Evolutionary conservation across 2,888 invertebrate genomes (phyloP).

Genomic region (Cephus pulcher): DNA sequence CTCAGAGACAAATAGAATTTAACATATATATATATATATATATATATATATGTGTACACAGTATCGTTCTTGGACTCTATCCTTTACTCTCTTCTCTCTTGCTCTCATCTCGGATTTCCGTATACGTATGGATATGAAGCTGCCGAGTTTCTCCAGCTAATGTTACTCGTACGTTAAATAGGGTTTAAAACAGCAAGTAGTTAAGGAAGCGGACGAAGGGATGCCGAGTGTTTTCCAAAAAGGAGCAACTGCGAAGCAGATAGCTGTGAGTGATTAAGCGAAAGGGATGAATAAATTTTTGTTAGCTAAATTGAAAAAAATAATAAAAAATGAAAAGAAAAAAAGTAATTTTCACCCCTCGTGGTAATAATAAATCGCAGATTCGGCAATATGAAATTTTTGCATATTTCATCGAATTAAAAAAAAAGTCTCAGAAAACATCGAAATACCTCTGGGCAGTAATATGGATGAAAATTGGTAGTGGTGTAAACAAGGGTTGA

Average conservation of each 20-base stretch:
- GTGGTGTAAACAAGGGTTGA: too few relatives aligned
- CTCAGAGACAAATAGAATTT: too few relatives aligned
- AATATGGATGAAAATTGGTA: too few relatives aligned
- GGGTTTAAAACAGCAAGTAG: constrained; percentile 51
- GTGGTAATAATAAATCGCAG: too few relatives aligned
- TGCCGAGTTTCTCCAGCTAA: constrained; percentile 45
- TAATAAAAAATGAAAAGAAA: not conserved
- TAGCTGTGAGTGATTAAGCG: not conserved
- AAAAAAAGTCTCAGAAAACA: too few relatives aligned
- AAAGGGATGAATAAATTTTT: not conserved
- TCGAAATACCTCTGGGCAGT: too few relatives aligned
- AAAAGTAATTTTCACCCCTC: too few relatives aligned
- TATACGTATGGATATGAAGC: constrained; percentile 25
- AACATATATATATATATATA: too few relatives aligned
- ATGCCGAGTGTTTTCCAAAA: not conserved
- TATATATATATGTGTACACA: too few relatives aligned
- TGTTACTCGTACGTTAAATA: constrained; percentile 53
- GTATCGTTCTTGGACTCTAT: not conserved
- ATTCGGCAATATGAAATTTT: too few relatives aligned
- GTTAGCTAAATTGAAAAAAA: not conserved
- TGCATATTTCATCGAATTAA: too few relatives aligned
- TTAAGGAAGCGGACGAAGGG: constrained; percentile 25
- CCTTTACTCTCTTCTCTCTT: not conserved
- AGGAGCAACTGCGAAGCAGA: constrained; percentile 10
- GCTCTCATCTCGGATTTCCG: too few relatives aligned